Evolutionary conservation across 2,888 invertebrate species (phyloP).

Genomic region (Psococerastis gibbosa): DNA sequence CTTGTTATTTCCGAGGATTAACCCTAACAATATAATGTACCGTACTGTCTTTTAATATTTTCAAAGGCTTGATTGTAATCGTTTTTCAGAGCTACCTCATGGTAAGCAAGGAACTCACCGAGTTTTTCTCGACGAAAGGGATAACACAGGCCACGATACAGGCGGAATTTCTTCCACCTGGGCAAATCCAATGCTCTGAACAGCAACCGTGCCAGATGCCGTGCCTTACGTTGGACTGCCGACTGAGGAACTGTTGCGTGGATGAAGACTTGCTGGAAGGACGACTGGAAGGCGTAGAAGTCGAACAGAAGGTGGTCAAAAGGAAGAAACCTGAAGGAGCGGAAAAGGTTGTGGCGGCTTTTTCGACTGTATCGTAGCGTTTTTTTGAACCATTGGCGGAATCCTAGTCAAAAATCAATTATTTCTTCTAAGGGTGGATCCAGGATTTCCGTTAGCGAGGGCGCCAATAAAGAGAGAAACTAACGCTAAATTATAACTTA

Average conservation of each 20-base stretch:
- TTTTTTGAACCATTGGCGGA: too few species aligned
- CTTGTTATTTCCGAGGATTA: too few species aligned
- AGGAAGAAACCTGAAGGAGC: not conserved
- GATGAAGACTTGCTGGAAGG: not conserved
- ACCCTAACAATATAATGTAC: too few species aligned
- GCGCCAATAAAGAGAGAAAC: too few species aligned
- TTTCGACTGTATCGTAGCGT: too few species aligned
- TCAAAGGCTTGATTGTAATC: too few species aligned
- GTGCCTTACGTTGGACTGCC: constrained; percentile 22
- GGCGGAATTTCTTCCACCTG: constrained; percentile 46
- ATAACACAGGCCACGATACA: constrained; percentile 72
- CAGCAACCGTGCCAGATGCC: not conserved
- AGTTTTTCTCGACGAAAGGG: constrained; percentile 61
- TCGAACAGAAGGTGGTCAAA: not conserved
- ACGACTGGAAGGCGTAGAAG: not conserved
- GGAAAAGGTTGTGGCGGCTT: not conserved
- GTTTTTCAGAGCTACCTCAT: constrained; percentile 20
- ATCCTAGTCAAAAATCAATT: too few species aligned
- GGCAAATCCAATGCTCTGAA: not conserved
- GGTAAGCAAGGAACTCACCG: constrained; percentile 37
- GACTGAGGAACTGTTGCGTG: constrained; percentile 23
- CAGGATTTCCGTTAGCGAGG: too few species aligned
- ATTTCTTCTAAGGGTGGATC: too few species aligned
- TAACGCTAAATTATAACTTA: too few species aligned
- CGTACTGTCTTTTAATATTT: too few species aligned